phyloP scores from a whole-genome alignment of 2,797 vertebrate species.

The Phaenicophaeus curvirostris region DNA sequence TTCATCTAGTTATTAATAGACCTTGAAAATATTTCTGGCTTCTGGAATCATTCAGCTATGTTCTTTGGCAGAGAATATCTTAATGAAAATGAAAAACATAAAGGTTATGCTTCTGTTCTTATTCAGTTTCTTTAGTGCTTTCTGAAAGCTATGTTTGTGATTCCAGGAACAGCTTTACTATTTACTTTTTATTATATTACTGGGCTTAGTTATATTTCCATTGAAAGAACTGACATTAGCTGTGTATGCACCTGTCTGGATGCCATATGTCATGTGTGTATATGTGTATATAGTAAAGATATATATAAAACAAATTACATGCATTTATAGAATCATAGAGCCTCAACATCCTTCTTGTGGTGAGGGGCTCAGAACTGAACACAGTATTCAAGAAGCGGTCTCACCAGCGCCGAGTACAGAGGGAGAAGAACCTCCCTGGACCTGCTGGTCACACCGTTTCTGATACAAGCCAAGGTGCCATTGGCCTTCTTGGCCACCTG shows the following conservation, averaged over 20 bases:
- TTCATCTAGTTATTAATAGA: conserved; percentile 54
- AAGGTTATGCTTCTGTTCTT: background rate
- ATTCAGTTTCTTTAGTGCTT: background rate
- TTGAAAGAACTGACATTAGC: background rate
- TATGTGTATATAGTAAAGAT: background rate
- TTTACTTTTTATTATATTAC: background rate
- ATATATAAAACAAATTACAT: too few relatives aligned
- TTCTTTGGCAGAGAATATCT: conserved; percentile 54
- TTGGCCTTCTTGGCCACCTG: too few relatives aligned
- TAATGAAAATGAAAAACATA: conserved; percentile 17
- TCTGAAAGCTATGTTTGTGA: background rate
- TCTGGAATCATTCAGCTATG: conserved; percentile 49
- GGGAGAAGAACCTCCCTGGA: too few relatives aligned
- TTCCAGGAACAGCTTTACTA: background rate
- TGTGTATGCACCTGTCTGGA: background rate
- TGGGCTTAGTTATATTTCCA: background rate
- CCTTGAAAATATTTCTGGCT: conserved; percentile 59
- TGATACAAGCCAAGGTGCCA: too few relatives aligned
- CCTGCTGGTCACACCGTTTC: too few relatives aligned
- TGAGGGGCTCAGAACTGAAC: too few relatives aligned
- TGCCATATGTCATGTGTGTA: background rate
- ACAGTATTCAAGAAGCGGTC: too few relatives aligned
- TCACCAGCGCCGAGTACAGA: too few relatives aligned
- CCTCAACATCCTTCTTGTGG: too few relatives aligned
- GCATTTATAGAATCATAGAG: too few relatives aligned